phyloP scores from a whole-genome alignment of 2,797 vertebrate genomes.

The Tauraco hartlaubi region DNA sequence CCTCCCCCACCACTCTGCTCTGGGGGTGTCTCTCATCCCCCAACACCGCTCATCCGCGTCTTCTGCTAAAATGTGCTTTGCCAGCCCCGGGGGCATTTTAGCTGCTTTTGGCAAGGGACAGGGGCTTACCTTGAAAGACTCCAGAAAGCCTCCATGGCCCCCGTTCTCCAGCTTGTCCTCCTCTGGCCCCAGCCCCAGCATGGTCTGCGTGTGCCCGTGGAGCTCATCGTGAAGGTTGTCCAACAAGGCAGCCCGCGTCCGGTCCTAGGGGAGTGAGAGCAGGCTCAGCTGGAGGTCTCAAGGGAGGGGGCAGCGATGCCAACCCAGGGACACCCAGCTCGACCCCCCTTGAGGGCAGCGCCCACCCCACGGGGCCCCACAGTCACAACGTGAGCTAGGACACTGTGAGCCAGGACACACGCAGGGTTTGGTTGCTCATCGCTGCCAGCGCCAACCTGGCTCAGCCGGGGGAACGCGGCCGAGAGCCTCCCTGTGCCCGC shows the following conservation, averaged over 20 bases:
- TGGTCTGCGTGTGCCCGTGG: slow-evolving; percentile 91
- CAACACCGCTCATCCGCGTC: accelerated
- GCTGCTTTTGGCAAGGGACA: not conserved
- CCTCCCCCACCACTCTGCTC: not conserved
- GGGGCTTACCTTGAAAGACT: slow-evolving; percentile 94
- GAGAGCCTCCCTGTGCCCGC: accelerated
- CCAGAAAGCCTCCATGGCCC: slow-evolving; percentile 93
- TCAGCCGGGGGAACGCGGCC: accelerated
- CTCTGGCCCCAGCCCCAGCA: slow-evolving; percentile 91
- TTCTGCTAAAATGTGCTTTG: accelerated
- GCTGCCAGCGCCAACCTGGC: accelerated
- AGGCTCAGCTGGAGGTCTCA: not conserved
- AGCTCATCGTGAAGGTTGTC: slow-evolving; percentile 97
- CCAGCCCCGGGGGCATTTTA: not conserved
- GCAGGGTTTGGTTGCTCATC: accelerated
- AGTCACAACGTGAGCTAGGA: not conserved
- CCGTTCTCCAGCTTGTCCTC: slow-evolving; percentile 98
- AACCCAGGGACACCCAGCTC: accelerated
- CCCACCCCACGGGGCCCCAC: not conserved
- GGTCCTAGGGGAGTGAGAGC: slow-evolving; percentile 77
- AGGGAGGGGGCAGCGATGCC: accelerated
- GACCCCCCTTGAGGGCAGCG: accelerated
- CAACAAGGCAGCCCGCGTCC: slow-evolving; percentile 92
- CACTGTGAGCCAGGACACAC: accelerated
- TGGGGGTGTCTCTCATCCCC: not conserved